Conservation (phyloP, 1,140 invertebrate species). For the Adoxophyes honmai region DNA sequence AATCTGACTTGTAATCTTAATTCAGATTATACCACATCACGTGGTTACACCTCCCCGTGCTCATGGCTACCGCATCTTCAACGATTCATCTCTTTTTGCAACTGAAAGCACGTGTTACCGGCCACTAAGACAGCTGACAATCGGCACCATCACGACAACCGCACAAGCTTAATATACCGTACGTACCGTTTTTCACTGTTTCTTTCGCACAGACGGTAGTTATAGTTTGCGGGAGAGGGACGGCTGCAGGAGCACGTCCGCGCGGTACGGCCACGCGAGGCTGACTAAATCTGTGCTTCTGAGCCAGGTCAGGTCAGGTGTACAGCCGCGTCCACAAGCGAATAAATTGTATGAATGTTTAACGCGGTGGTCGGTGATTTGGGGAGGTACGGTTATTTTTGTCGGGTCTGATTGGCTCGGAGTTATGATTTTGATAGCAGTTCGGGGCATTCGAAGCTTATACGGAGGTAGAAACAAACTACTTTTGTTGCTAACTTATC, state of each 20-base stretch:
- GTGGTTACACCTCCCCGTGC: too few relatives aligned
- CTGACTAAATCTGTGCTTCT: slow-evolving; percentile 48
- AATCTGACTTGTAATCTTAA: too few relatives aligned
- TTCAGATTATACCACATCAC: too few relatives aligned
- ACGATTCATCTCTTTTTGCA: too few relatives aligned
- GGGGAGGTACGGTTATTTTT: slow-evolving; percentile 12
- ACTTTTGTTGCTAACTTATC: too few relatives aligned
- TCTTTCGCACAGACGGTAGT: slow-evolving; percentile 46
- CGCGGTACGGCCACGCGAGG: slow-evolving; percentile 34
- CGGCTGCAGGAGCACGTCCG: slow-evolving; percentile 28
- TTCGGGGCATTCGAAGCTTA: slow-evolving; percentile 13
- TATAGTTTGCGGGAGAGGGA: slow-evolving; percentile 46
- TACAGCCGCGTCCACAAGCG: slow-evolving; percentile 25
- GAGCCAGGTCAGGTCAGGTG: slow-evolving; percentile 38
- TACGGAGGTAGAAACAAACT: too few relatives aligned
- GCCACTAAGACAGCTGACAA: too few relatives aligned
- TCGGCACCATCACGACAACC: too few relatives aligned
- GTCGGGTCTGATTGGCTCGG: slow-evolving; percentile 16
- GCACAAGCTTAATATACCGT: slow-evolving; percentile 39
- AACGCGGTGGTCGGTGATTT: slow-evolving; percentile 22
- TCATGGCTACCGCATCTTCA: too few relatives aligned
- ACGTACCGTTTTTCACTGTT: slow-evolving; percentile 52
- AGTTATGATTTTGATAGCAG: slow-evolving; percentile 23
- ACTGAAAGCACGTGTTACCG: too few relatives aligned
- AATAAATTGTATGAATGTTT: slow-evolving; percentile 32